Percentiles rank a stretch among this genome's conserved stretches.
These are phyloP conservation scores for Gonioctena quinquepunctata DNA, from an alignment of 1,140 invertebrate genomes.

Conservation along the genomic window DNA sequence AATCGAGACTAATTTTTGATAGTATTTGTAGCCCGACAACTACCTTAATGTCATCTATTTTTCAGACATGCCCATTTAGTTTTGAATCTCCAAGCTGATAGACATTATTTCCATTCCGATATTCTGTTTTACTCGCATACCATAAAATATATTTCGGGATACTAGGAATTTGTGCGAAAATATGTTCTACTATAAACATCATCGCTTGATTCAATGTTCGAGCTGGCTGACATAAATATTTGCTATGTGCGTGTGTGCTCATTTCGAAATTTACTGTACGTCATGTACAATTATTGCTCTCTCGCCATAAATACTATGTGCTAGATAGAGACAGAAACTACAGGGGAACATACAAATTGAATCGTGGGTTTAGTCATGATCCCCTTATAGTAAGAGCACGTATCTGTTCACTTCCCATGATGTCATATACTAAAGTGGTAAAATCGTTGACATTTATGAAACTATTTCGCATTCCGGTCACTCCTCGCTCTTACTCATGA, in stretches of 20 bases:
- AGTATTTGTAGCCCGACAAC: too few species aligned
- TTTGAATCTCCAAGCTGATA: too few species aligned
- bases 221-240: not conserved
- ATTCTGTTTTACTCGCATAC: too few species aligned
- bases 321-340: not conserved
- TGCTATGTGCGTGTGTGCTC: too few species aligned
- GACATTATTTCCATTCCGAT: too few species aligned
- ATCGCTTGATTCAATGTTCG: not conserved
- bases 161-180: not conserved
- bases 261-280: not conserved
- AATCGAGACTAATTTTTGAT: too few species aligned
- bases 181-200: not conserved
- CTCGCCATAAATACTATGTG: not conserved
- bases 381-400: slow-evolving; percentile 37
- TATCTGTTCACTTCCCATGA: slow-evolving; percentile 39
- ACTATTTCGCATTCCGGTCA: not conserved
- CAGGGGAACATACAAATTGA: not conserved
- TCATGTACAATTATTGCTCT: not conserved
- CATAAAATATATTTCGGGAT: not conserved
- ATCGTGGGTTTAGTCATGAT: slow-evolving; percentile 23
- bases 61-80: too few species aligned
- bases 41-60: too few species aligned
- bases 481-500: slow-evolving; percentile 1
- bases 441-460: slow-evolving; percentile 28
- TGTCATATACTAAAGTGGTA: slow-evolving; percentile 30